These are phyloP conservation scores for Anthrax anthrax DNA, from an alignment of 2,888 invertebrate genomes.

Conservation along the genomic window DNA sequence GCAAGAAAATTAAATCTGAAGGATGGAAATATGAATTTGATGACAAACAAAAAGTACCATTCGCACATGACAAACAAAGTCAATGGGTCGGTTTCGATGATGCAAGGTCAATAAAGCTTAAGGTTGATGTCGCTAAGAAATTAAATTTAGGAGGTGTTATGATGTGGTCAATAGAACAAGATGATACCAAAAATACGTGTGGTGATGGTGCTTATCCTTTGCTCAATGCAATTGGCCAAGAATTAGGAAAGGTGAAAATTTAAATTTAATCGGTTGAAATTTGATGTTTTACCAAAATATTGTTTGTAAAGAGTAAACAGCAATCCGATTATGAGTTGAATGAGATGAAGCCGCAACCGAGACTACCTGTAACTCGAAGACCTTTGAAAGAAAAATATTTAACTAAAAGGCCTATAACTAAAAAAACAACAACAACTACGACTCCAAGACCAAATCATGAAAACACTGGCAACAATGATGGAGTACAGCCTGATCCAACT, in stretches of 20 bases:
- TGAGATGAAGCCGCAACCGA: too few species aligned
- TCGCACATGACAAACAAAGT: conserved; percentile 22
- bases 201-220: conserved; percentile 2
- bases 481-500: background rate
- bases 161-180: conserved; percentile 47
- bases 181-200: conserved; percentile 28
- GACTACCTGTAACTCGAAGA: too few species aligned
- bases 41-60: conserved; percentile 25
- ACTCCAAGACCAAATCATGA: too few species aligned
- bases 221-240: background rate
- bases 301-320: too few species aligned
- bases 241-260: too few species aligned
- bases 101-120: conserved; percentile 21
- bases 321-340: too few species aligned
- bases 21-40: conserved; percentile 25
- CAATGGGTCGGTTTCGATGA: conserved; percentile 35
- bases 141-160: conserved; percentile 40
- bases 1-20: conserved; percentile 26
- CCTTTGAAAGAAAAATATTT: too few species aligned
- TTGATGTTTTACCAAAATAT: too few species aligned
- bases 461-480: too few species aligned
- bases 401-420: too few species aligned
- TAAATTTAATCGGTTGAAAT: too few species aligned
- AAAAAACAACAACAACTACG: too few species aligned
- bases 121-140: conserved; percentile 28